Base-by-base conservation (phyloP, 1,140 invertebrate species). In the Macrostomum lignano region DNA sequence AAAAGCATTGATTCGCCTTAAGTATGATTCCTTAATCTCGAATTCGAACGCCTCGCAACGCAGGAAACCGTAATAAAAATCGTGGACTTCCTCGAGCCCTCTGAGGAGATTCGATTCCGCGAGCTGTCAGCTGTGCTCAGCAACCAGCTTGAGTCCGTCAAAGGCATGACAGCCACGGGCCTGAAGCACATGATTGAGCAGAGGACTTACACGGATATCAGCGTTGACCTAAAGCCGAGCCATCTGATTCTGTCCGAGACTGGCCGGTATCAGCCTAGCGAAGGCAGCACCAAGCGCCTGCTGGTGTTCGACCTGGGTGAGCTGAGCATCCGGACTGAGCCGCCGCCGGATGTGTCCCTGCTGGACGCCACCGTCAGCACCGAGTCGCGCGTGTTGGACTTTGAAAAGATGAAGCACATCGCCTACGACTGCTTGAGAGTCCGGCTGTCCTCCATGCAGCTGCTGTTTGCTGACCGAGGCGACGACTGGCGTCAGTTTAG, bases 121-220 rank as follows among this genome's bases (percentile, higher is more conserved):
- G n/a, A n/a, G n/a, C n/a, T n/a, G n/a, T n/a, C n/a, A n/a, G n/a
- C n/a, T n/a, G n/a, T n/a, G n/a, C n/a, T n/a, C n/a, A n/a, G n/a
- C n/a, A n/a, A n/a, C n/a, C n/a, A n/a, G n/a, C n/a, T 28, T 4
- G 26, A 28, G 9, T 13, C 14, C 3, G 26, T 28, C 3, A 28
- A 28, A 17, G 26, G 17, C 14, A 28, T 28, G 26, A 14, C 24
- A 4, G 23, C 22, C n/a, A 30, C 31, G n/a, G 51, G 55, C 1
- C 63, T 94, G 40, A 76, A 91, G 46, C 71, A 84, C 48, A 73
- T 79, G 1, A 74, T 94, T 31, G 70, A 88, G 38, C 67, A 74
- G 45, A 73, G 78, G 40, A 69, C 70, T 1, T 67, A 71, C 36
- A 59, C 91, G 1, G 79, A 93, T 43, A 60, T 93, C 29, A 69